These are phyloP conservation scores for Metallyticus violacea DNA, from an alignment of 2,888 invertebrate genomes.

Conservation along the genomic window DNA sequence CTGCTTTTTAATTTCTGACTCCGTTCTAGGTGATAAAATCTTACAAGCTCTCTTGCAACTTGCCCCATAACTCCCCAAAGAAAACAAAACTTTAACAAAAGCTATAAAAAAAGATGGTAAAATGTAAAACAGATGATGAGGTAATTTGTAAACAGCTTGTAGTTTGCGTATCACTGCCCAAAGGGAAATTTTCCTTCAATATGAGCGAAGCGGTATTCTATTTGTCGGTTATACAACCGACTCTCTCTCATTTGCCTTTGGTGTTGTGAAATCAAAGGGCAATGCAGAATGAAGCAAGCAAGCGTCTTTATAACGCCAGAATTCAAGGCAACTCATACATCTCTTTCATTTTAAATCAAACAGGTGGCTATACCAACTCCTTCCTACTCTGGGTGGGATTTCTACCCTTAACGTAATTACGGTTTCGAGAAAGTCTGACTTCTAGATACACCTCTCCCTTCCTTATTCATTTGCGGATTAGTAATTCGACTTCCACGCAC, in stretches of 20 bases:
- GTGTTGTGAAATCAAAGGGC: neutral
- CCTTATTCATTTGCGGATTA: neutral
- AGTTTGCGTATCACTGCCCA: neutral
- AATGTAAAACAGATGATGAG: too few relatives aligned
- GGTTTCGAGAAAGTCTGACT: neutral
- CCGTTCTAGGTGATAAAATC: too few relatives aligned
- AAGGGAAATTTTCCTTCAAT: neutral
- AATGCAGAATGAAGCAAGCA: neutral
- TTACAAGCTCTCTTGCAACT: too few relatives aligned
- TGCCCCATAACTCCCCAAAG: too few relatives aligned
- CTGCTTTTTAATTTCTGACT: too few relatives aligned
- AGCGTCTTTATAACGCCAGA: neutral
- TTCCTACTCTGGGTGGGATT: too few relatives aligned
- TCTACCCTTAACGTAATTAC: neutral
- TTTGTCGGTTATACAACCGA: neutral
- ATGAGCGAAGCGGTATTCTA: neutral
- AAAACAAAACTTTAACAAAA: too few relatives aligned
- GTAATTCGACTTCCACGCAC: neutral
- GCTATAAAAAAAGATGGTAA: too few relatives aligned
- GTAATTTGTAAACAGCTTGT: neutral
- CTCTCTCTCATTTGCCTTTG: neutral
- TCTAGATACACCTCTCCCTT: neutral
- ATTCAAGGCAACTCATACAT: neutral
- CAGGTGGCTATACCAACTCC: neutral
- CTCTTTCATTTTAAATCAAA: neutral